phyloP scores from a whole-genome alignment of 1,140 invertebrate genomes.

The Charaxes varanes region DNA sequence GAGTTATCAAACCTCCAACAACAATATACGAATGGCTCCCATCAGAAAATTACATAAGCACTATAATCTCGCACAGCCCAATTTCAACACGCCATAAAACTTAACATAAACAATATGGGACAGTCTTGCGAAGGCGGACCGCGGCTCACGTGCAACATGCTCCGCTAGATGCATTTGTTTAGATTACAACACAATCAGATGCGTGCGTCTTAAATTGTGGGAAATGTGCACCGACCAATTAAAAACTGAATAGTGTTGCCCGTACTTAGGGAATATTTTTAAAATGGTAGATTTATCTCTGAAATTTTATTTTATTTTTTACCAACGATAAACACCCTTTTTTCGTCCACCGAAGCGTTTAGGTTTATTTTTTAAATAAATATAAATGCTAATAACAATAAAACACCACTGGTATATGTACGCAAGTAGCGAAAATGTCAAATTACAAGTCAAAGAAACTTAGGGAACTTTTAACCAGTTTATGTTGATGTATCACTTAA shows the following conservation, averaged over 20 bases:
- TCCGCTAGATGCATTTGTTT: conserved; percentile 12
- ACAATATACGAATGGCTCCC: conserved; percentile 22
- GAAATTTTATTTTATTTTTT: too few relatives aligned
- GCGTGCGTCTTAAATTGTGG: conserved; percentile 5
- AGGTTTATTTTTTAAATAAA: too few relatives aligned
- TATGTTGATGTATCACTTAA: too few relatives aligned
- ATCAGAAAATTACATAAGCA: conserved; percentile 29
- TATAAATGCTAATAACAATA: too few relatives aligned
- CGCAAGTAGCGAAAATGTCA: too few relatives aligned
- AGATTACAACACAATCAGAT: conserved; percentile 2
- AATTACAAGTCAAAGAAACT: too few relatives aligned
- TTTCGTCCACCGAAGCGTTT: too few relatives aligned
- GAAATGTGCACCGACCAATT: background rate
- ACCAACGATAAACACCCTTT: too few relatives aligned
- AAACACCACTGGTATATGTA: too few relatives aligned
- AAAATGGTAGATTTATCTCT: too few relatives aligned
- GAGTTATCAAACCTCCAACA: conserved; percentile 3
- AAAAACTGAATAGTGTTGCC: conserved; percentile 14
- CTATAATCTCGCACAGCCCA: conserved; percentile 36
- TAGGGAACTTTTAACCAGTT: too few relatives aligned
- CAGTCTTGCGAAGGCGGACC: conserved; percentile 39
- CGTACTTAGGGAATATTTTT: too few relatives aligned
- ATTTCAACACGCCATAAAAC: conserved; percentile 40
- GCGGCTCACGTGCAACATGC: conserved; percentile 6
- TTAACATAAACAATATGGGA: conserved; percentile 41